phyloP scores from a whole-genome alignment of 2,113 vertebrate genomes.

The Larimichthys crocea region DNA sequence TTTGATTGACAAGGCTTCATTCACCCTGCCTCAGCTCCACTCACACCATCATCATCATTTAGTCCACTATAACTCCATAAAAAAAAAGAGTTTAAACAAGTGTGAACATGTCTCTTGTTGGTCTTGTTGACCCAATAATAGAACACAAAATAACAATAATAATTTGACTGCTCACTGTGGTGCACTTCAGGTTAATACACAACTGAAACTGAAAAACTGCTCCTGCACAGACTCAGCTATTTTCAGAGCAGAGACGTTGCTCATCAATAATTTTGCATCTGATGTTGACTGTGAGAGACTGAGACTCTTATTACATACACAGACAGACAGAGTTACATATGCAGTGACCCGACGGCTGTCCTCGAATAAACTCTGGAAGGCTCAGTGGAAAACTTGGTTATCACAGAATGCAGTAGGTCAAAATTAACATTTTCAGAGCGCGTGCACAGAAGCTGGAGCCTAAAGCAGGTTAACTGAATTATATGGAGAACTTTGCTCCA shows the following conservation, averaged over 20 bases:
- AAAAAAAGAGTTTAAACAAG: no score
- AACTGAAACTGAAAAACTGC: background rate
- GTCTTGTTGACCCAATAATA: background rate
- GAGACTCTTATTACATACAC: conserved; percentile 19
- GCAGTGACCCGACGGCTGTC: conserved; percentile 9
- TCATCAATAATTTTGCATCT: conserved; percentile 42
- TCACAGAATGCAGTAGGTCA: background rate
- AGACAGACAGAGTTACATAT: conserved; percentile 8
- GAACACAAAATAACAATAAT: background rate
- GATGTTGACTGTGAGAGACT: background rate
- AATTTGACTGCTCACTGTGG: background rate
- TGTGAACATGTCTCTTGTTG: background rate
- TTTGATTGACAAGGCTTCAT: no score
- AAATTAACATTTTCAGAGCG: conserved; percentile 4
- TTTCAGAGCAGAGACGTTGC: background rate
- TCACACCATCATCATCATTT: no score
- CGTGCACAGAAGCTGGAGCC: background rate
- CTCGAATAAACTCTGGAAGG: conserved; percentile 11
- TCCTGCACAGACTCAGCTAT: background rate
- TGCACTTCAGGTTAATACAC: background rate
- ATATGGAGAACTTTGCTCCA: background rate
- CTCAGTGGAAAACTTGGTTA: conserved; percentile 12
- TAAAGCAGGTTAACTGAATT: background rate
- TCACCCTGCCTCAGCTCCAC: no score
- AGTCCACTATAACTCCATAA: background rate